A percentile compares a stretch with the other conserved stretches of the same genome.
These are phyloP conservation scores for Drosophila yooni DNA, from an alignment of 2,888 invertebrate genomes.

Conservation along the genomic window DNA sequence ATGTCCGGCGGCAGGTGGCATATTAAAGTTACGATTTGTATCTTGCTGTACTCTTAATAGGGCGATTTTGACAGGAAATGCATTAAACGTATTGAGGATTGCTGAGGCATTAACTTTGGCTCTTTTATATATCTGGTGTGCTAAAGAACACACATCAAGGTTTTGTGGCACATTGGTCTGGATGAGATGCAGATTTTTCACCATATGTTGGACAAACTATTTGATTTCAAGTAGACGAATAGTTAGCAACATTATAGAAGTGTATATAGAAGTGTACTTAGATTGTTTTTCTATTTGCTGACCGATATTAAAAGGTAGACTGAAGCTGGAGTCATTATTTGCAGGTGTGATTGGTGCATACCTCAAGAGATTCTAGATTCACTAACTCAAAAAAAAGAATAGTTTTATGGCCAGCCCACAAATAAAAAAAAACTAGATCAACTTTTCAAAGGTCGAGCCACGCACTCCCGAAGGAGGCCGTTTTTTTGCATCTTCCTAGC, in stretches of 20 bases:
- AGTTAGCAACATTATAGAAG: background rate
- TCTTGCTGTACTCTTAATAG: background rate
- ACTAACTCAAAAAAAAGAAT: background rate
- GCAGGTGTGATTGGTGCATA: background rate
- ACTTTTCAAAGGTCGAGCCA: background rate
- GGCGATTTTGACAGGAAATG: conserved; percentile 39
- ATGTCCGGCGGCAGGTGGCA: conserved; percentile 13
- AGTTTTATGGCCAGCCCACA: background rate
- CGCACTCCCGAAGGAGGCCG: background rate
- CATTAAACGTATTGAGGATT: conserved; percentile 21
- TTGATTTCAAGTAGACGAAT: background rate
- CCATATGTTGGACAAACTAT: background rate
- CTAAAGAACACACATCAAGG: background rate
- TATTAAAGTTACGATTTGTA: conserved; percentile 9
- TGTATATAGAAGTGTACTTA: background rate
- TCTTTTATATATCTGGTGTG: background rate
- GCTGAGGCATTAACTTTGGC: conserved; percentile 2
- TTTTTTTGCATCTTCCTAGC: background rate
- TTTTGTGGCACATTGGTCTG: background rate
- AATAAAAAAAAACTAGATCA: background rate
- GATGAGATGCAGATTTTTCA: background rate
- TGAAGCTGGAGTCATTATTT: background rate
- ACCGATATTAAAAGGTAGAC: too few species aligned
- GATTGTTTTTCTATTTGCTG: background rate
- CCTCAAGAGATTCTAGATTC: background rate